Conservation (phyloP, 2,888 invertebrate species). For the Muscina levida region DNA sequence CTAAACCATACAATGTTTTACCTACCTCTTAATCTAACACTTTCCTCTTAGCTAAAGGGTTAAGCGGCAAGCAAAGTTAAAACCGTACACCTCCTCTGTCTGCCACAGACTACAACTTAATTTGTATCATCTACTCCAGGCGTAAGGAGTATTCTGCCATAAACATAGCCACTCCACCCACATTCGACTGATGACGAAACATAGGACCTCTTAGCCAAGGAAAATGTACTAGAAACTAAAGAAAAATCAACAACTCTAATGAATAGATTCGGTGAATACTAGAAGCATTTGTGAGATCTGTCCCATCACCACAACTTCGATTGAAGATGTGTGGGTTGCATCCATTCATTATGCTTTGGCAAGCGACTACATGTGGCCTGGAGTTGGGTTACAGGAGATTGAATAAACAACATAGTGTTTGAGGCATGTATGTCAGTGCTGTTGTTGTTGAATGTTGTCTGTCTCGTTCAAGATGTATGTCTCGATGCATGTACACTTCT, state of each 20-base stretch:
- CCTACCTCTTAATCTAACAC: no score
- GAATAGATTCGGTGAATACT: not conserved
- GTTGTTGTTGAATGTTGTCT: constrained; percentile 43
- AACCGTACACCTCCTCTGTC: no score
- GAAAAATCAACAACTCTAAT: constrained; percentile 10
- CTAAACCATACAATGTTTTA: no score
- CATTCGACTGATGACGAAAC: no score
- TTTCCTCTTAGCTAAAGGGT: no score
- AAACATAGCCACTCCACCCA: not conserved
- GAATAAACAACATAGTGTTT: constrained; percentile 44
- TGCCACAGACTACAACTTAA: constrained; percentile 37
- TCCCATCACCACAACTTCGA: not conserved
- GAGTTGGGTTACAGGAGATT: no score
- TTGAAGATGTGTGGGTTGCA: constrained; percentile 30
- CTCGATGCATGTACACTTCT: constrained; percentile 41
- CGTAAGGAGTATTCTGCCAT: not conserved
- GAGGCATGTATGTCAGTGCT: constrained; percentile 40
- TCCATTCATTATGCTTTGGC: constrained; percentile 9
- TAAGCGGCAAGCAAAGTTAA: no score
- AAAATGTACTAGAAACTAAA: no score
- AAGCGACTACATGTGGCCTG: constrained; percentile 6
- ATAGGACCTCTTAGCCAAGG: no score
- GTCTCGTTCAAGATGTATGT: not conserved
- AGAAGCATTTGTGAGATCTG: constrained; percentile 1
- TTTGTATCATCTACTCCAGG: constrained; percentile 16